These are phyloP conservation scores for Varanus komodoensis DNA, from an alignment of 2,113 vertebrate species.

Conservation along the genomic window DNA sequence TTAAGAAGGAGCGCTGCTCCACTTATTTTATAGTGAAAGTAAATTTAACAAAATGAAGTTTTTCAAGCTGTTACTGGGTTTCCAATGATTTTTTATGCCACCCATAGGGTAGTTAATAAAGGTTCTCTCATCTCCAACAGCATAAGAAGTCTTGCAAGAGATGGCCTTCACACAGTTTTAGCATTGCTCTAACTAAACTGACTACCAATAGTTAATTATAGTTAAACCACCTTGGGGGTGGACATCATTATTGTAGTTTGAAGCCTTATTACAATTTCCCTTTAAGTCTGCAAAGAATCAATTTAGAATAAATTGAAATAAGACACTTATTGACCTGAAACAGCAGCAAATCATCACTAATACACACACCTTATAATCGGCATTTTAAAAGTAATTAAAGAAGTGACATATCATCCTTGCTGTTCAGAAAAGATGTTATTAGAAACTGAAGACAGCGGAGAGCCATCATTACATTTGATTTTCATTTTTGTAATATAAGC, in stretches of 20 bases:
- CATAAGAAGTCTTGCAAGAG: not conserved
- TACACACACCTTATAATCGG: conserved; percentile 29
- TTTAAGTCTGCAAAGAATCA: conserved; percentile 29
- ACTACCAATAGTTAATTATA: conserved; percentile 30
- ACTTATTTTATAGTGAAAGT: not conserved
- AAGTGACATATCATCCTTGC: conserved; percentile 23
- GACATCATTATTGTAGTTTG: conserved; percentile 19
- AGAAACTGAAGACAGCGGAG: conserved; percentile 4
- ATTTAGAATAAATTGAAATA: conserved; percentile 41
- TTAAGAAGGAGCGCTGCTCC: not conserved
- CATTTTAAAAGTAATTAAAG: conserved; percentile 42
- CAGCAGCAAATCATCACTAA: conserved; percentile 29
- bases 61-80: not conserved
- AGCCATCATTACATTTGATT: not conserved
- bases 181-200: conserved; percentile 3
- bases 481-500: conserved; percentile 12
- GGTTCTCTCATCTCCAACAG: not conserved
- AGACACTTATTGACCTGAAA: conserved; percentile 29
- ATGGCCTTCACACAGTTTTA: not conserved
- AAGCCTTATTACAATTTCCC: conserved; percentile 28
- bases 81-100: not conserved
- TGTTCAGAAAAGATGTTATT: conserved; percentile 32
- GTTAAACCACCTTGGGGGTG: conserved; percentile 17
- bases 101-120: conserved; percentile 14
- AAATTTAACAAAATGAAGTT: conserved; percentile 2